Conservation (phyloP, 2,113 vertebrate genomes). For the Entosphenus tridentatus region DNA sequence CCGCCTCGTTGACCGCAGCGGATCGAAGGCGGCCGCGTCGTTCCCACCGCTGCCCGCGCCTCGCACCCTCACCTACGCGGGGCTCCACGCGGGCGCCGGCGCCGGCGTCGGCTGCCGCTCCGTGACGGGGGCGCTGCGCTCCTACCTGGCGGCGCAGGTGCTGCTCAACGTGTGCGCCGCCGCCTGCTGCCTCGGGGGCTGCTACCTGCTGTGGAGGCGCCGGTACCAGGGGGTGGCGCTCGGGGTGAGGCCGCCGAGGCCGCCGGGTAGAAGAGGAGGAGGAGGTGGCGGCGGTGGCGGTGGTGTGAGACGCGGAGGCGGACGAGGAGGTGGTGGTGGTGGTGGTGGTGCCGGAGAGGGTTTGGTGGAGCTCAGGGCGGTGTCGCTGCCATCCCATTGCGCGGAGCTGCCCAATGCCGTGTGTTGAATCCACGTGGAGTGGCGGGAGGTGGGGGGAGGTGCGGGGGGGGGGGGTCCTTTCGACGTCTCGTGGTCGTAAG, state of each 20-base stretch:
- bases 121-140: conserved; percentile 1
- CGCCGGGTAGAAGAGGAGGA: no score
- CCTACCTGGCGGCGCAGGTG: not conserved
- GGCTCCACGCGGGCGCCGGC: not conserved
- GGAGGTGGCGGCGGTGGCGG: no score
- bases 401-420: no score
- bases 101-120: not conserved
- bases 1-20: not conserved
- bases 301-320: no score
- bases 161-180: not conserved
- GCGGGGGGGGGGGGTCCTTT: no score
- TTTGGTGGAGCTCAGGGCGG: no score
- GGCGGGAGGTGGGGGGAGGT: no score
- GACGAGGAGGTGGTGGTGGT: no score
- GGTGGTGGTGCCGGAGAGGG: no score
- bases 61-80: not conserved
- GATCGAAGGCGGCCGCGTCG: not conserved
- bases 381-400: no score
- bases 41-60: not conserved
- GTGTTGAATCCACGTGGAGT: no score
- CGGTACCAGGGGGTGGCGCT: not conserved
- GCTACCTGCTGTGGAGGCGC: not conserved
- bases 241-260: not conserved
- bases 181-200: conserved; percentile 1
- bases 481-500: no score